Evolutionary conservation across 2,888 invertebrate genomes (phyloP), one percentile per base, ranked within the genome.

Genomic region (Dasypolia templi): DNA sequence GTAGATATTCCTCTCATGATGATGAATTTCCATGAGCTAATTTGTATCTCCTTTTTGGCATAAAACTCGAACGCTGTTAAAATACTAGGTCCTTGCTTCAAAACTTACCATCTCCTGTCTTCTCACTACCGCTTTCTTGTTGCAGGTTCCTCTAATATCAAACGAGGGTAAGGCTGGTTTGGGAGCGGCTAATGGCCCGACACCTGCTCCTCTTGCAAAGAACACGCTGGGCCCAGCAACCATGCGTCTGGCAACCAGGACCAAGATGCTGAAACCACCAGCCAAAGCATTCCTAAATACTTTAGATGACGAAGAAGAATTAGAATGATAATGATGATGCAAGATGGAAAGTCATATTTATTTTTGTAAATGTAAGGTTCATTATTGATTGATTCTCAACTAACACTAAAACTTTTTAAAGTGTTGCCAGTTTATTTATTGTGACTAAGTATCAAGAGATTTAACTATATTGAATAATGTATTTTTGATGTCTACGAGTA

Each of bases 151-250:
- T 35, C 90, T 97, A 22, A 91, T 96, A 58, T 96, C 96, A 77
- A 97, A 97, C 90, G 96, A 96, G 72, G 97, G 97, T 53, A 97
- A 96, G 85, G 94, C 97, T 0, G 98, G 98, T 0, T 92, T 98
- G 11, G 97, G 97, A 4, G 95, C 95, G 2, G 89, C 91, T 19
- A 55, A 32, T 5, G 46, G 26, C 0, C 95, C 93, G 2, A 89
- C 94, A 4, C 89, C 94, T 5, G 79, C 89, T 0, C 83, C 88
- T 2, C 88, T 87, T 1, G 80, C 89, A 0, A 83, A 86, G 5
- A 92, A 91, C 75, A 90, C 83, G 9, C 87, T 95, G 6, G 95
- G 94, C 0, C 87, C 93, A 0, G 94, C 94, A 9, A 95, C 95
- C 9, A 74, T 96, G 83, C 89, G 94, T 9, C 86, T 96, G 22